These are phyloP conservation scores for Myxocyprinus asiaticus DNA, from an alignment of 2,113 vertebrate genomes.

Conservation along the genomic window DNA sequence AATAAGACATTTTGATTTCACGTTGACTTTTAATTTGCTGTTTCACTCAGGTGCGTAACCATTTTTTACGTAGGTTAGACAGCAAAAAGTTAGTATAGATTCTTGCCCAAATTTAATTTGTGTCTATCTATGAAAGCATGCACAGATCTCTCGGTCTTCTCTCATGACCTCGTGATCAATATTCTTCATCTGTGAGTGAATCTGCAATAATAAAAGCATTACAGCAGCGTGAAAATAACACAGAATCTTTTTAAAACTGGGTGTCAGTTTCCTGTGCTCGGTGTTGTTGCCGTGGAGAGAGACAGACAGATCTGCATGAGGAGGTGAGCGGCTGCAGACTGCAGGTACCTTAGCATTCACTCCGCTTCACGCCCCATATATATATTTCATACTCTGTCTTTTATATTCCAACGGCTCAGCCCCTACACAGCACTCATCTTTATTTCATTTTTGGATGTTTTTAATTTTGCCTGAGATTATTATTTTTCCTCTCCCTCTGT, in stretches of 20 bases:
- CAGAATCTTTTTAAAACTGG: slow-evolving; percentile 73
- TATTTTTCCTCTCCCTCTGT: slow-evolving; percentile 32
- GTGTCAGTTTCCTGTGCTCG: slow-evolving; percentile 64
- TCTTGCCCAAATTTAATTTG: too few relatives aligned
- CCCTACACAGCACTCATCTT: slow-evolving; percentile 74
- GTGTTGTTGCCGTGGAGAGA: slow-evolving; percentile 66
- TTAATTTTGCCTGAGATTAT: slow-evolving; percentile 65
- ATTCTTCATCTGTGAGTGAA: slow-evolving; percentile 72
- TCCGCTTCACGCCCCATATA: slow-evolving; percentile 53
- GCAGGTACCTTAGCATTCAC: slow-evolving; percentile 69
- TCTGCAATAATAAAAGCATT: slow-evolving; percentile 81
- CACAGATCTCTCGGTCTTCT: slow-evolving; percentile 11
- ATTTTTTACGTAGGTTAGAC: too few relatives aligned
- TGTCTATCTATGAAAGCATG: slow-evolving; percentile 10
- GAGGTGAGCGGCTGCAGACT: slow-evolving; percentile 34
- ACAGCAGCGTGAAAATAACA: slow-evolving; percentile 68
- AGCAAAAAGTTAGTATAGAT: too few relatives aligned
- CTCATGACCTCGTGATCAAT: slow-evolving; percentile 69
- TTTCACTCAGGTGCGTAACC: too few relatives aligned
- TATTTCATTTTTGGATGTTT: slow-evolving; percentile 77
- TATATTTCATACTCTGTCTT: slow-evolving; percentile 75
- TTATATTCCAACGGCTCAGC: slow-evolving; percentile 70
- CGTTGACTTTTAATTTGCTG: too few relatives aligned
- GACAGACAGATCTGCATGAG: slow-evolving; percentile 33
- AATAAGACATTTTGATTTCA: too few relatives aligned